Evolutionary conservation across 2,888 invertebrate species (phyloP).

Genomic region (Halictus quadricinctus): DNA sequence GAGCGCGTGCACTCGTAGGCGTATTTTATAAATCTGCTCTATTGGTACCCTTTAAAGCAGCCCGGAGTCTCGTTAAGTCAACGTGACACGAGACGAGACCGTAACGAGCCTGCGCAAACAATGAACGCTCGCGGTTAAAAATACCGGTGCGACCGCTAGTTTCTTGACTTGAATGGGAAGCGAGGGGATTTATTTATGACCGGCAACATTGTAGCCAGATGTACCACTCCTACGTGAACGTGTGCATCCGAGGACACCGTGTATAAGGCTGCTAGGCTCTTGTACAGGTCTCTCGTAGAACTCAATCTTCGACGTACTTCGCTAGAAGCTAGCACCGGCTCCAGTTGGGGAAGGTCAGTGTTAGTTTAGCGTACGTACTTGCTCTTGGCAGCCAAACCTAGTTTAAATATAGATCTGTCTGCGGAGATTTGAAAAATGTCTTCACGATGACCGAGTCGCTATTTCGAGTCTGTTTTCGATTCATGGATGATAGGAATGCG

Average conservation of each 20-base stretch:
- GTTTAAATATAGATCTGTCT: background rate
- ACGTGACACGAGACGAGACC: constrained; percentile 32
- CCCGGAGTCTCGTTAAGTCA: constrained; percentile 32
- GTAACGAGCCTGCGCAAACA: constrained; percentile 25
- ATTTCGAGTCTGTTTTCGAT: background rate
- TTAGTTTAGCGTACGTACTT: background rate
- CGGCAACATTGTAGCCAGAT: background rate
- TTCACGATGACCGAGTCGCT: background rate
- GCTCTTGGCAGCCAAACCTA: background rate
- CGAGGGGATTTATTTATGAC: background rate
- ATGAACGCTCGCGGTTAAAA: constrained; percentile 16
- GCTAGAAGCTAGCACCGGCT: background rate
- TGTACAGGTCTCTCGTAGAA: background rate
- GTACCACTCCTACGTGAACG: background rate
- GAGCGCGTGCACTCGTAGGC: constrained; percentile 49
- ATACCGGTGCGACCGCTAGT: background rate
- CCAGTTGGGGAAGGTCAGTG: constrained; percentile 4
- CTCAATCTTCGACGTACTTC: background rate
- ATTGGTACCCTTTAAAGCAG: constrained; percentile 47
- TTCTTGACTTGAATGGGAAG: background rate
- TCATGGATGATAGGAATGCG: background rate
- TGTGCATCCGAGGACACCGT: background rate
- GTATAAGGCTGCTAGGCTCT: background rate
- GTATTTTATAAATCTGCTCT: constrained; percentile 57
- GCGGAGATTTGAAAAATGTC: background rate